Percentiles rank a stretch among this genome's conserved stretches.
phyloP scores from a whole-genome alignment of 2,113 vertebrate species.

The Tupaia chinensis region DNA sequence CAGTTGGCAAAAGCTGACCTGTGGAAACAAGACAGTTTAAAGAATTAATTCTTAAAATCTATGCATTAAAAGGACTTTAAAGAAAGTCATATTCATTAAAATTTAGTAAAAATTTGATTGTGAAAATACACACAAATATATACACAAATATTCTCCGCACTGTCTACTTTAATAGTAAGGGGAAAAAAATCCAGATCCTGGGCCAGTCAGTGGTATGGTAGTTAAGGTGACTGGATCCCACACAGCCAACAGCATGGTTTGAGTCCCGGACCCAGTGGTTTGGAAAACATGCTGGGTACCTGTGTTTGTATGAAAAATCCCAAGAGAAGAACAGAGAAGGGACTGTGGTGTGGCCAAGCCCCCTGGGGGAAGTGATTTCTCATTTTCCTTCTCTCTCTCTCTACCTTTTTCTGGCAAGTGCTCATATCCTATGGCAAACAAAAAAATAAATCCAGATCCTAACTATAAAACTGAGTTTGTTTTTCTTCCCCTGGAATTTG shows the following conservation, averaged over 20 bases:
- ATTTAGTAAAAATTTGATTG: not conserved
- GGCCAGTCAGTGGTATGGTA: no score
- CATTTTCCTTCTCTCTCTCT: no score
- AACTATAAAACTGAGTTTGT: not conserved
- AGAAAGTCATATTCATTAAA: conserved; percentile 39
- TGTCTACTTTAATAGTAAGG: not conserved
- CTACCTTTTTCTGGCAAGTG: no score
- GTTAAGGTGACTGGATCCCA: no score
- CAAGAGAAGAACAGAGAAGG: no score
- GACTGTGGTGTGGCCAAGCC: no score
- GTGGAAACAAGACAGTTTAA: conserved; percentile 34
- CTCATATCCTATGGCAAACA: no score
- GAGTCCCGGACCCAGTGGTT: no score
- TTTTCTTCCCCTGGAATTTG: not conserved
- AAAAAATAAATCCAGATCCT: not conserved
- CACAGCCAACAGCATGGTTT: no score
- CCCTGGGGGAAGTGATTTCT: no score
- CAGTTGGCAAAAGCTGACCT: conserved; percentile 98
- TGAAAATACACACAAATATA: not conserved
- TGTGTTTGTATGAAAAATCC: no score
- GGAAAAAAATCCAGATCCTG: not conserved
- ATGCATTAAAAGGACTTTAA: not conserved
- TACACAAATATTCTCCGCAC: not conserved
- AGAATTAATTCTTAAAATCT: not conserved
- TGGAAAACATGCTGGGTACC: no score